Evolutionary conservation across 2,888 invertebrate genomes (phyloP).

Genomic region (Zaprionus bogoriensis): DNA sequence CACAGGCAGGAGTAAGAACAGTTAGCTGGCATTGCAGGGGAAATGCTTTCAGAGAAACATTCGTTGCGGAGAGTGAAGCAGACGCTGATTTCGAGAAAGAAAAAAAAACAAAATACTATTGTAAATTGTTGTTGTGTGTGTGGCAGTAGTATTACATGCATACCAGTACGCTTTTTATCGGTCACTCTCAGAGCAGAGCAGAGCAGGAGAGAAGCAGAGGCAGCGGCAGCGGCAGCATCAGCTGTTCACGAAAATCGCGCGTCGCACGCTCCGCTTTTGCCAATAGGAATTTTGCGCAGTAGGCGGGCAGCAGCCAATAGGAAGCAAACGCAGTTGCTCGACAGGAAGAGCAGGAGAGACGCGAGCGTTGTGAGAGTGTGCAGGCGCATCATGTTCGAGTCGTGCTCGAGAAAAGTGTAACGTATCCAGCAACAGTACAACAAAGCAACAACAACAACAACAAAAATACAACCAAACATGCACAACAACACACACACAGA

Average conservation of each 20-base stretch:
- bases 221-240: conserved; percentile 44
- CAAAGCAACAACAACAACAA: conserved; percentile 23
- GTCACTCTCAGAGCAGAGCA: too few species aligned
- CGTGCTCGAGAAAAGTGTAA: background rate
- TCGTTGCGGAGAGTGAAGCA: too few species aligned
- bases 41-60: too few species aligned
- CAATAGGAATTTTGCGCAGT: conserved; percentile 62
- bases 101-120: too few species aligned
- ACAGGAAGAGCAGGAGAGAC: conserved; percentile 3
- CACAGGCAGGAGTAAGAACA: too few species aligned
- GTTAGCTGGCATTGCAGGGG: too few species aligned
- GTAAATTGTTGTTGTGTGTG: too few species aligned
- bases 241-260: conserved; percentile 33
- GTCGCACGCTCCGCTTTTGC: conserved; percentile 29
- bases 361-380: background rate
- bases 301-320: conserved; percentile 41
- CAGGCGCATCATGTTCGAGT: background rate
- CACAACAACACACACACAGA: conserved; percentile 19
- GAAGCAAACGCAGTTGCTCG: conserved; percentile 36
- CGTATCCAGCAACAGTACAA: conserved; percentile 3
- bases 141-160: too few species aligned
- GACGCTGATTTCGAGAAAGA: too few species aligned
- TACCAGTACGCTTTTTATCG: too few species aligned
- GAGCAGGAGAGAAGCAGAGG: conserved; percentile 4
- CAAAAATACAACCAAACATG: conserved; percentile 32